These are phyloP conservation scores for Masnerella sp. DNA, from an alignment of 2,888 invertebrate genomes.

Conservation along the genomic window DNA sequence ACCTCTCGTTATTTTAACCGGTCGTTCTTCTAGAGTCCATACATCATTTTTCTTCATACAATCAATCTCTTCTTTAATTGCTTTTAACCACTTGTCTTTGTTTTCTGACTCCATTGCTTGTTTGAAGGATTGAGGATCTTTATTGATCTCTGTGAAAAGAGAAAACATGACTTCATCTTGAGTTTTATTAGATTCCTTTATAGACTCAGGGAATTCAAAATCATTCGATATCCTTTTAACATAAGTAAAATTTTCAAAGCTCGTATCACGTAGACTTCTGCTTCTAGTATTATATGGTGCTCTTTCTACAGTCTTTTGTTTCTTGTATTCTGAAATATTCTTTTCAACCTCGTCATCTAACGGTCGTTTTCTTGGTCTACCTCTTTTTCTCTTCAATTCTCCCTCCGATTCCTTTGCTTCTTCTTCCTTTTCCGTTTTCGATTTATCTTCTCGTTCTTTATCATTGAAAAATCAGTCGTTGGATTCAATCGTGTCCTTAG, in stretches of 20 bases:
- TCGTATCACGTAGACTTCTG: conserved; percentile 1
- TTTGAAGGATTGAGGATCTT: conserved; percentile 29
- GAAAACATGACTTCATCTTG: not conserved
- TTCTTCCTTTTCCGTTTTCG: not conserved
- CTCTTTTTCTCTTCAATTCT: conserved; percentile 5
- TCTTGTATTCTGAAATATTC: not conserved
- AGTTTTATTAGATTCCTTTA: not conserved
- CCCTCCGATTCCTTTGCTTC: not conserved
- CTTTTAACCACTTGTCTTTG: conserved; percentile 24
- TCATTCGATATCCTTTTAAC: not conserved
- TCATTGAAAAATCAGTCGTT: conserved; percentile 1
- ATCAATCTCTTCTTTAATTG: conserved; percentile 10
- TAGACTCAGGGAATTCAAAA: not conserved
- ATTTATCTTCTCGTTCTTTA: not conserved
- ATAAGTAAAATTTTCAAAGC: not conserved
- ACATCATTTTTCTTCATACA: conserved; percentile 10
- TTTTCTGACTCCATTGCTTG: conserved; percentile 28
- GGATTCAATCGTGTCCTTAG: not conserved
- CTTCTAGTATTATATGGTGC: conserved; percentile 21
- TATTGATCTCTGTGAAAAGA: conserved; percentile 3
- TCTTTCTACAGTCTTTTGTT: conserved; percentile 1
- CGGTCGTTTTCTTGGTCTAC: conserved; percentile 9
- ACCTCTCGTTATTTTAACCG: conserved; percentile 19
- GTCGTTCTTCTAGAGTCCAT: conserved; percentile 14
- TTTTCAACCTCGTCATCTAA: not conserved